Evolutionary conservation across 2,888 invertebrate species (phyloP), one percentile per base, ranked within the genome.

Genomic region (Hydropsyche betteni): DNA sequence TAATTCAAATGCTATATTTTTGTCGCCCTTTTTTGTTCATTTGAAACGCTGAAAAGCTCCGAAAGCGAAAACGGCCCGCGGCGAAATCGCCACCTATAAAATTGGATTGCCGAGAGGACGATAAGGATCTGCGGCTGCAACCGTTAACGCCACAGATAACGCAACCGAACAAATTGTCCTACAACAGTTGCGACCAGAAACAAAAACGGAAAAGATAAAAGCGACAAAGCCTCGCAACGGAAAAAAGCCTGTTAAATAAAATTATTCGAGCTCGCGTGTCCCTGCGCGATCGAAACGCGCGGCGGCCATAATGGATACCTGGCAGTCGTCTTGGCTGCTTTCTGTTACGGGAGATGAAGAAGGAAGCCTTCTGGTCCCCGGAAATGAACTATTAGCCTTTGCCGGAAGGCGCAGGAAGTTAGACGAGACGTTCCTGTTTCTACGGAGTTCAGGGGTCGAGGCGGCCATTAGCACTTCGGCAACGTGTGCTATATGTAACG

Each of bases 301-400:
- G 44, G 44, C 16, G n/a, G 14, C 69, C 34, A 69, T 69, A 69
- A 69, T 44, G 69, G 50, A 70, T 70, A 70, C 70, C 70, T 70
- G 50, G 70, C 44, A 44, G 44, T 10, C 6, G 24, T 24, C 24
- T 24, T 24, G 44, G 10, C 44, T 44, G 44, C 44, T 44, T 44
- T 44, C 7, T 44, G 10, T 44, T 8, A 44, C 7, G n/a, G 70
- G 51, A 58, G 55, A 58, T 14, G 72, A 58, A 61, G 58, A 72
- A 72, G 72, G 61, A 72, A 72, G 36, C 72, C 58, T 55, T 72
- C 38, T 33, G 58, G 69, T 73, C 74, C 68, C 75, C 77, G 77
- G 77, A 77, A 77, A 77, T 77, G 77, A 77, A 77, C 77, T 77
- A 77, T 77, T 77, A 77, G 75, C 44, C 44, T 61, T 69, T 53